Percentiles rank a stretch among this genome's conserved stretches.
Conservation (phyloP, 2,113 vertebrate species). For the Urocynchramus pylzowi region DNA sequence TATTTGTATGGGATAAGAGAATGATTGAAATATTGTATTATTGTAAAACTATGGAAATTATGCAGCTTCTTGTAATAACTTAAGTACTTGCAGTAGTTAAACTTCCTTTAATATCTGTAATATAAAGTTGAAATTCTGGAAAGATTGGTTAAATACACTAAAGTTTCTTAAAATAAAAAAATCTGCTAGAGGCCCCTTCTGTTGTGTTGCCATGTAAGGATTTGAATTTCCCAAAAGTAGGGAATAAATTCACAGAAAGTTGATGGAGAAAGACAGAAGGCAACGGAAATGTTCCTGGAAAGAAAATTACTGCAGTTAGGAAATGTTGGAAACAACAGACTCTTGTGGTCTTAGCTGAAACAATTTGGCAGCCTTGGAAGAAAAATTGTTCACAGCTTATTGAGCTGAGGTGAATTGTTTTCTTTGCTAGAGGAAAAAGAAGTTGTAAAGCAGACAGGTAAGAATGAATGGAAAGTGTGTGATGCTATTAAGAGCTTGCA, state of each 20-base stretch:
- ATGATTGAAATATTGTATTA: constrained; percentile 3
- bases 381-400: neutral
- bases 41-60: constrained; percentile 3
- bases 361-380: neutral
- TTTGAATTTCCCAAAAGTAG: neutral
- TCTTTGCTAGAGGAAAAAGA: neutral
- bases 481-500: neutral
- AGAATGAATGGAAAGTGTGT: neutral
- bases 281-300: neutral
- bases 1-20: constrained; percentile 34
- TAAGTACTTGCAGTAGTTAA: neutral
- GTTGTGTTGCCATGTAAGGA: neutral
- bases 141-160: neutral
- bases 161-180: neutral
- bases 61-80: neutral
- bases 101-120: neutral
- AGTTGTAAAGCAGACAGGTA: neutral
- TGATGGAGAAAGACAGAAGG: neutral
- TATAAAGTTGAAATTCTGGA: neutral
- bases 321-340: neutral
- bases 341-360: neutral
- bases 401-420: neutral
- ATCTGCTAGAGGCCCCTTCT: neutral
- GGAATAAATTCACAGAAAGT: neutral
- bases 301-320: neutral